Evolutionary conservation across 2,797 vertebrate genomes (phyloP).

Genomic region (Psittacula derbiana): DNA sequence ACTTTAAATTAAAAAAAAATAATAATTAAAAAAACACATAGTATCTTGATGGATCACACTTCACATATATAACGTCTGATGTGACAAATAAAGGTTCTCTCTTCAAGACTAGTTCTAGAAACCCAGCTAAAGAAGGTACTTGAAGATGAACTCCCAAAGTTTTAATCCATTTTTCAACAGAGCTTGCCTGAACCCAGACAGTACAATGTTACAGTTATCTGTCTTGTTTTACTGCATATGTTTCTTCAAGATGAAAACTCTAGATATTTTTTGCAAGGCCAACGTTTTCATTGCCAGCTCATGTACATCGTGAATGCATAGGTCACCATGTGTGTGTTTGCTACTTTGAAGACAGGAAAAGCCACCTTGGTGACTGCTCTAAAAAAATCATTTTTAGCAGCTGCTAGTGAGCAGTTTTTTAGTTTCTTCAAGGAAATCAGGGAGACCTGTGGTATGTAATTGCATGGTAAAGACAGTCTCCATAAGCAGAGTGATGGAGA

Average conservation of each 20-base stretch:
- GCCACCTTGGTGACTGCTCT: background rate
- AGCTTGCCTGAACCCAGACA: background rate
- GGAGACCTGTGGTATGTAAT: background rate
- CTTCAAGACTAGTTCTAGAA: background rate
- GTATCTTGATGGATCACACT: background rate
- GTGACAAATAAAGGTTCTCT: background rate
- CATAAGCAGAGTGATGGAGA: background rate
- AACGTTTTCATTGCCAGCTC: background rate
- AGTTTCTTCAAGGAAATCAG: background rate
- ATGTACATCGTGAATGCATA: background rate
- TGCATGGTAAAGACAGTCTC: background rate
- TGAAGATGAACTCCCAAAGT: background rate
- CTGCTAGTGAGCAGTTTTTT: background rate
- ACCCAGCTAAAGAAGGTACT: background rate
- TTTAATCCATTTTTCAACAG: background rate
- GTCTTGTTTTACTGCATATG: background rate
- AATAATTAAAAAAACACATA: fast-evolving
- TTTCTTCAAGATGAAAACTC: conserved; percentile 2
- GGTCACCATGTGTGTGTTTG: background rate
- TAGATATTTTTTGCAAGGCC: background rate
- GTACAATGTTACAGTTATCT: background rate
- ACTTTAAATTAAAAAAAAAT: background rate
- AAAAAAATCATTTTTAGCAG: background rate
- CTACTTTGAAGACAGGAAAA: background rate
- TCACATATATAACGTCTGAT: background rate